These are phyloP conservation scores for Melanerpes formicivorus DNA, from an alignment of 2,113 vertebrate genomes.

Conservation along the genomic window DNA sequence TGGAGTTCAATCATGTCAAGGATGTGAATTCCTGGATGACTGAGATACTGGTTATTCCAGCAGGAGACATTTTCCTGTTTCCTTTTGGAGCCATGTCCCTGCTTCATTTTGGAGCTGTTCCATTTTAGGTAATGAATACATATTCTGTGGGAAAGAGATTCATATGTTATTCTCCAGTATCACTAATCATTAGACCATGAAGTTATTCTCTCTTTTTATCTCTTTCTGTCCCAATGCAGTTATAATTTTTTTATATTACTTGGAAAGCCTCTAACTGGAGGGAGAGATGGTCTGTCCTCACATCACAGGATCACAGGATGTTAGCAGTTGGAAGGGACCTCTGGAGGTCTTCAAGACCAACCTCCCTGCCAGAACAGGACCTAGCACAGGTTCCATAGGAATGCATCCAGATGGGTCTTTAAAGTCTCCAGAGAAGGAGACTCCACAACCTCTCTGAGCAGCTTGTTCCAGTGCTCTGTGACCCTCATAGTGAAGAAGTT, in stretches of 20 bases:
- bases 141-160: background rate
- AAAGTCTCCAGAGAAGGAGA: too few relatives aligned
- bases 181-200: background rate
- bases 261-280: background rate
- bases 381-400: too few relatives aligned
- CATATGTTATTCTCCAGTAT: background rate
- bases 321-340: too few relatives aligned
- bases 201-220: background rate
- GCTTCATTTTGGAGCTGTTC: background rate
- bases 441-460: too few relatives aligned
- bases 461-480: too few relatives aligned
- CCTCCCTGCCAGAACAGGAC: too few relatives aligned
- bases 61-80: background rate
- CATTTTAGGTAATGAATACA: background rate
- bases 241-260: background rate
- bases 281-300: background rate
- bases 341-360: too few relatives aligned
- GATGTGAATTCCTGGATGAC: background rate
- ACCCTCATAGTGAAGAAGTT: too few relatives aligned
- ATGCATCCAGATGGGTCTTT: too few relatives aligned
- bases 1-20: background rate
- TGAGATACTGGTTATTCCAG: background rate
- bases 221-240: background rate
- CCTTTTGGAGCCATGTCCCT: background rate
- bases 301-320: too few relatives aligned